These are phyloP conservation scores for Lepus oiostolus DNA, from an alignment of 2,797 vertebrate genomes.

Conservation along the genomic window DNA sequence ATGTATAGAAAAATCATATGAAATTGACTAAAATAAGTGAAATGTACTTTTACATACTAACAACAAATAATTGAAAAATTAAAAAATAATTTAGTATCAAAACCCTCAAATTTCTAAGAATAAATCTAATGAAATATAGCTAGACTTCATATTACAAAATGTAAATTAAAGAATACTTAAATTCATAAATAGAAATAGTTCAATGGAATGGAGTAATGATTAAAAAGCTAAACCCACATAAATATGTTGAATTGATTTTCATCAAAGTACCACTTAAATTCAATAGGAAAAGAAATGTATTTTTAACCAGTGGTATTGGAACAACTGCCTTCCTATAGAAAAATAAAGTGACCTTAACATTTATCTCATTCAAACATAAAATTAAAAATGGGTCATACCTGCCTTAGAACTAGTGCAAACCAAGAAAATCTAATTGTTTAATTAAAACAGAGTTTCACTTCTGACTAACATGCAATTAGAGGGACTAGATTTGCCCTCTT, in stretches of 20 bases:
- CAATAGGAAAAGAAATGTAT: neutral
- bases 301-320: neutral
- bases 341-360: neutral
- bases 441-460: slow-evolving; percentile 40
- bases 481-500: neutral
- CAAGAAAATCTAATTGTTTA: neutral
- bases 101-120: neutral
- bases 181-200: neutral
- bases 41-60: slow-evolving; percentile 4
- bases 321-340: neutral
- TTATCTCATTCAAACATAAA: slow-evolving; percentile 19
- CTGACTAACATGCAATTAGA: neutral
- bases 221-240: neutral
- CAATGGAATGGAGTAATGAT: slow-evolving; percentile 5
- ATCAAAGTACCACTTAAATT: neutral
- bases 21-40: slow-evolving; percentile 1
- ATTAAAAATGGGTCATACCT: neutral
- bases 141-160: slow-evolving; percentile 20
- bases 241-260: slow-evolving; percentile 31
- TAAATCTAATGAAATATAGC: neutral
- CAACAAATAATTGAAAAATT: slow-evolving; percentile 26
- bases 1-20: neutral
- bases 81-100: neutral
- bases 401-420: slow-evolving; percentile 11
- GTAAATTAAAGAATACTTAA: slow-evolving; percentile 15